phyloP scores from a whole-genome alignment of 2,797 vertebrate genomes.

The Prunella strophiata region DNA sequence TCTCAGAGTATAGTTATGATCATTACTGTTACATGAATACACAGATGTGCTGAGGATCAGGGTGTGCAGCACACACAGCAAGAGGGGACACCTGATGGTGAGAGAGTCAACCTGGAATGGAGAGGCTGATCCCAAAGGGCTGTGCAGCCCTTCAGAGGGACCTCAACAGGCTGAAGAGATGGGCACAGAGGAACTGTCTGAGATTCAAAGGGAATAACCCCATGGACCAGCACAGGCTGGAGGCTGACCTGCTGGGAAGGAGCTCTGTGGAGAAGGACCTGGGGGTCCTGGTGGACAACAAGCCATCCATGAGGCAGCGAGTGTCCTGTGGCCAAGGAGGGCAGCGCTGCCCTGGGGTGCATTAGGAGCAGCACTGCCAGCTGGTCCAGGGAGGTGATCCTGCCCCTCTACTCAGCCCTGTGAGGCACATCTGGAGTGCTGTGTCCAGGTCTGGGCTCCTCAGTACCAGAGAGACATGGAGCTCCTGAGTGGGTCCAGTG shows the following conservation, averaged over 20 bases:
- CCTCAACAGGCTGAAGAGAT: accelerated
- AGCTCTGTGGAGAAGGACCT: neutral
- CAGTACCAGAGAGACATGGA: accelerated
- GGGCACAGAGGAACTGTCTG: neutral
- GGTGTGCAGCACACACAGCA: neutral
- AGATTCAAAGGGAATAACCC: neutral
- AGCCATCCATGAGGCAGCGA: neutral
- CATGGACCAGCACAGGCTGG: neutral
- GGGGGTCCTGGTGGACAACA: neutral
- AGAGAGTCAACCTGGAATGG: neutral
- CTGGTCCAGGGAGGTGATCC: neutral
- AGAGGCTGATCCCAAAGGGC: neutral
- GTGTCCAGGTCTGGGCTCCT: neutral
- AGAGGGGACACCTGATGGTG: neutral
- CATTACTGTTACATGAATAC: neutral
- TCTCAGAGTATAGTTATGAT: neutral
- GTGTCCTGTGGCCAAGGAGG: neutral
- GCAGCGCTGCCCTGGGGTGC: accelerated
- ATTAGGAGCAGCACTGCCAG: neutral
- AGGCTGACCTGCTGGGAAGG: neutral
- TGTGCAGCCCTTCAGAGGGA: neutral
- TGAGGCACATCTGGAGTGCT: neutral
- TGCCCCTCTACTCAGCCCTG: neutral
- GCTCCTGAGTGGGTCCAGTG: neutral
- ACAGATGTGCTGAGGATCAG: neutral